These are phyloP conservation scores for Fopius arisanus DNA, from an alignment of 1,140 invertebrate species.

Conservation along the genomic window DNA sequence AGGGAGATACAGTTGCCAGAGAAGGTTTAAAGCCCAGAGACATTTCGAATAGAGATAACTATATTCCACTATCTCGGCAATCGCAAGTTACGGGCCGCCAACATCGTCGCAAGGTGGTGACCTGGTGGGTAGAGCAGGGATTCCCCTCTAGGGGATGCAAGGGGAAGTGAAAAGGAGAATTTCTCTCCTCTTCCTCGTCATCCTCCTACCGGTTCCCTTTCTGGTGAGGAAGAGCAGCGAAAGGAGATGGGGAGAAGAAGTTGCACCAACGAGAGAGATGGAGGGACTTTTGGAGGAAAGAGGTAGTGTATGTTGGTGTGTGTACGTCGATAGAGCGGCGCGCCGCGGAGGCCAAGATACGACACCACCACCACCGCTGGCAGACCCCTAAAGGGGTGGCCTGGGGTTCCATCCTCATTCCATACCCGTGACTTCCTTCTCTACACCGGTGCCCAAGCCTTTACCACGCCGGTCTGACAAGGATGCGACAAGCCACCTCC, in stretches of 20 bases:
- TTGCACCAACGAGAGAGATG: slow-evolving; percentile 21
- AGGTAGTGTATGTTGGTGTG: slow-evolving; percentile 52
- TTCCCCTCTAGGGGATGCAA: neutral
- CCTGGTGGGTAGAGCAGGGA: slow-evolving; percentile 27
- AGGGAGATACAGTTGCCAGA: neutral
- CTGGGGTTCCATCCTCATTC: slow-evolving; percentile 46
- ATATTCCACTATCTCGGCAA: slow-evolving; percentile 50
- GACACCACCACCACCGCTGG: slow-evolving; percentile 63
- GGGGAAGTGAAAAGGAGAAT: too few relatives aligned
- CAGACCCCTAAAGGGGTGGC: slow-evolving; percentile 61
- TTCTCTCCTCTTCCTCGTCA: too few relatives aligned
- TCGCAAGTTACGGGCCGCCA: slow-evolving; percentile 37
- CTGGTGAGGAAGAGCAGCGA: slow-evolving; percentile 30
- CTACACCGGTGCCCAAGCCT: neutral
- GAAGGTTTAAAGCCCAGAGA: neutral
- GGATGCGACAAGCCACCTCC: neutral
- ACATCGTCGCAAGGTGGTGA: slow-evolving; percentile 4
- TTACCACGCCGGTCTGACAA: neutral
- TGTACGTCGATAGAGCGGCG: slow-evolving; percentile 66
- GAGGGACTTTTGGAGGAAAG: slow-evolving; percentile 28
- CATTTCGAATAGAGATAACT: neutral
- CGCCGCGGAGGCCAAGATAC: slow-evolving; percentile 65
- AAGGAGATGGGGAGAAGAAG: slow-evolving; percentile 32
- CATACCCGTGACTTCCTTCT: slow-evolving; percentile 18
- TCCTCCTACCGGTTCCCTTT: neutral